These are phyloP conservation scores for Acanthisitta chloris DNA, from an alignment of 2,113 vertebrate genomes.

Conservation along the genomic window DNA sequence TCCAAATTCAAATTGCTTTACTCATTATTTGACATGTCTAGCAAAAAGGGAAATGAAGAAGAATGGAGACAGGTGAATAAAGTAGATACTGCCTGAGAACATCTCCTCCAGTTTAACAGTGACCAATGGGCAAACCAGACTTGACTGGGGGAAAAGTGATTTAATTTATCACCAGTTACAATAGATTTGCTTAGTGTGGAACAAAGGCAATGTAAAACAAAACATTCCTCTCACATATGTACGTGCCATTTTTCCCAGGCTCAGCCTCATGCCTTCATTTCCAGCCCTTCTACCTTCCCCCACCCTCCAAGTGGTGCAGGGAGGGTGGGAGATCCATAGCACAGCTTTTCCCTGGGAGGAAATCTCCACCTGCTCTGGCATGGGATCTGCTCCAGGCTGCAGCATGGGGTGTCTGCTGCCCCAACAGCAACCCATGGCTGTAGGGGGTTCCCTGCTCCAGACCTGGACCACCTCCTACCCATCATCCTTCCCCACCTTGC, in stretches of 20 bases:
- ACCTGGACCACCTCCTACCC: no score
- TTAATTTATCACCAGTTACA: background rate
- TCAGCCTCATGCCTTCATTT: no score
- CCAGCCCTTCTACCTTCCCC: background rate
- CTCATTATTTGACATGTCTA: background rate
- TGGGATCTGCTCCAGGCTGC: rapidly evolving
- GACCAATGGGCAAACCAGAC: background rate
- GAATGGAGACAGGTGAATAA: background rate
- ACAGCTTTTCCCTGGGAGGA: no score
- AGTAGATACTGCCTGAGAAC: background rate
- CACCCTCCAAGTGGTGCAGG: no score
- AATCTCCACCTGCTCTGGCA: background rate
- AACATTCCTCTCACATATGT: background rate
- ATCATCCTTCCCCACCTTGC: background rate
- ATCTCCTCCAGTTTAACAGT: background rate
- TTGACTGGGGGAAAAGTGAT: background rate
- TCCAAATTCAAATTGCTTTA: background rate
- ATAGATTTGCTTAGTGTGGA: background rate
- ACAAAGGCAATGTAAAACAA: background rate
- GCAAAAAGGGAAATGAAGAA: background rate
- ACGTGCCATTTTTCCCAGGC: background rate
- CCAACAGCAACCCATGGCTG: background rate
- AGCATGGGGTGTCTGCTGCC: background rate
- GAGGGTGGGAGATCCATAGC: no score
- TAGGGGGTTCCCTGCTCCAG: rapidly evolving